Conservation (phyloP, 2,797 vertebrate genomes). For the Antennarius maculatus region DNA sequence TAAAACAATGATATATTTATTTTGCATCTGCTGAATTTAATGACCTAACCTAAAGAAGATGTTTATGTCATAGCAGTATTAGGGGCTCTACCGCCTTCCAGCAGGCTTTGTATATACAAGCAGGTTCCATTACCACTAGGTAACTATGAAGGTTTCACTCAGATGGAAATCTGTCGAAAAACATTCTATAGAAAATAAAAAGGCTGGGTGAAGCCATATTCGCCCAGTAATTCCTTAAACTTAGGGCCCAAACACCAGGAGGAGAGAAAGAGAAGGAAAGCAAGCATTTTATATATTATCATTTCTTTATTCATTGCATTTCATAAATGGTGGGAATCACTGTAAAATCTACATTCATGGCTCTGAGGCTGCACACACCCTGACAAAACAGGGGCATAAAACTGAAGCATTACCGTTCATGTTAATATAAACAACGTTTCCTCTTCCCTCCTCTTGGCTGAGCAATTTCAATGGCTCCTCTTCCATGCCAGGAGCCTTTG, state of each 20-base stretch:
- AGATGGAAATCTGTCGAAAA: conserved; percentile 54
- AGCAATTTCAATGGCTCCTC: conserved; percentile 77
- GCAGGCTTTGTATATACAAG: conserved; percentile 4
- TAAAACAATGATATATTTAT: background rate
- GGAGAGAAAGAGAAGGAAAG: conserved; percentile 37
- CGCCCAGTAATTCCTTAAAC: conserved; percentile 70
- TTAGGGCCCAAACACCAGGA: conserved; percentile 46
- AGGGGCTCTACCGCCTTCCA: conserved; percentile 21
- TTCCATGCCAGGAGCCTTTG: conserved; percentile 76
- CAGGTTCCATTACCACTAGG: conserved; percentile 60
- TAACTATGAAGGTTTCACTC: conserved; percentile 47
- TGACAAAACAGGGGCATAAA: conserved; percentile 72
- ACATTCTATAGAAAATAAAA: conserved; percentile 57
- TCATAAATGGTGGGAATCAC: conserved; percentile 70
- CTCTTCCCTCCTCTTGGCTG: conserved; percentile 75
- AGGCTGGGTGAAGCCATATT: conserved; percentile 61
- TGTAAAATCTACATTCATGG: conserved; percentile 70
- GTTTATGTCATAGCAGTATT: conserved; percentile 4
- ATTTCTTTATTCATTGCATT: conserved; percentile 68
- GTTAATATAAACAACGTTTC: conserved; percentile 78
- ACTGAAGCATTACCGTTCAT: conserved; percentile 76
- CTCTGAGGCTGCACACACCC: conserved; percentile 54
- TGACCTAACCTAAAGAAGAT: background rate
- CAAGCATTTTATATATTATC: conserved; percentile 53
- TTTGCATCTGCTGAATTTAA: conserved; percentile 12